Base-by-base conservation (phyloP, 2,797 vertebrate genomes). In the Emydoidea blandingii region DNA sequence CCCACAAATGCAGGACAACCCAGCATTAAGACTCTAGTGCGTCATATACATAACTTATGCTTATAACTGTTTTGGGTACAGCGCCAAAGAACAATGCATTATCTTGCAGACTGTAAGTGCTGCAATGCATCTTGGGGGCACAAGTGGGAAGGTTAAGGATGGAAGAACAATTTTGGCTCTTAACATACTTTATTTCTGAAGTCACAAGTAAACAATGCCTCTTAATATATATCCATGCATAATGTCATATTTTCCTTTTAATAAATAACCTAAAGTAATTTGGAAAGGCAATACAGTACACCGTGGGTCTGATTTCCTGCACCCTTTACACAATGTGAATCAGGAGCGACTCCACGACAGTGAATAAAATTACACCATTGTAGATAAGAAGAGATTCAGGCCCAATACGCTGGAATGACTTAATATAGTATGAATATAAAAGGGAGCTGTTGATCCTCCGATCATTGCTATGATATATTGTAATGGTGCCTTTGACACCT, bases 401-500 rank as follows among this genome's bases (percentile, higher is more conserved):
- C 84, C 94, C 94, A 94, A 92, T 86, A 95, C 10, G 16, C 82
- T 85, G 85, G 86, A 91, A 85, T 82, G 87, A 94, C 95, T 97
- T 97, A 97, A 92, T 93, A 93, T 92, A 87, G 94, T 92, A 94
- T 96, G 96, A 96, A 81, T 96, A 93, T 95, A 59, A 94, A 96
- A 96, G 59, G 95, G 94, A 95, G 80, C 86, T 96, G 96, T 96
- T 96, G 95, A 96, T 97, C 86, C 91, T 97, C 94, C 95, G 95
- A 97, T 97, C 96, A 95, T 93, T 96, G 93, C 94, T 94, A 68
- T 95, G 94, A 96, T 95, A 97, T 90, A 95, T 88, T 91, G 93
- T 97, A 97, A 97, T 97, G 95, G 96, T 92, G 94, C 93, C 95
- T 97, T 97, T 97, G 96, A 96, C 97, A 97, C 95, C 93, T 97